Base-by-base conservation (phyloP, 2,113 vertebrate species). In the Phyllostomus discolor region DNA sequence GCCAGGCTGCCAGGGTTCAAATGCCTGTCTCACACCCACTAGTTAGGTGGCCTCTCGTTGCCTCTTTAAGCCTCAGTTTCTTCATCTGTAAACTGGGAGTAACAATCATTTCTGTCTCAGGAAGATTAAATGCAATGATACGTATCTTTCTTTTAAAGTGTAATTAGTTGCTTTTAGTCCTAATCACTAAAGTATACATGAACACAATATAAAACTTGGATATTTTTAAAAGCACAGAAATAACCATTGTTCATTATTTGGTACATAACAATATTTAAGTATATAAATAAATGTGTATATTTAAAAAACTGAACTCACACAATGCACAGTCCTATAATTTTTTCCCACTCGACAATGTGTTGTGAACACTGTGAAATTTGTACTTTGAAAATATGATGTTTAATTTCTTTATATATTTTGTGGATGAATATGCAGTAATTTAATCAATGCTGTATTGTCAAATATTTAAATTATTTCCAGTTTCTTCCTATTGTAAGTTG, bases 341-440 rank as follows among this genome's bases (percentile, higher is more conserved):
- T 90, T 94, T 86, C 26, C 15, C 38, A 69, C 59, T 54, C 46
- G 82, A 78, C 64, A 86, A 43, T 96, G 28, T 70, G 17, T 11
- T 76, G 28, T 72, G 78, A 76, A 92, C 81, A 46, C 31, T 73
- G 54, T 72, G 57, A 84, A 81, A 80, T 35, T 72, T 88, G 12
- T 79, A 76, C 31, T 90, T 90, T 83, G 72, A 91, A 95, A 97
- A 92, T 22, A 66, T 41, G n/a, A 83, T 48, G 28, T 76, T 95
- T 88, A 64, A 84, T 94, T 86, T 97, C 88, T 80, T 35, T 28
- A 84, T 7, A 46, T 35, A 78, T 89, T 87, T 64, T 64, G 69
- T 80, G 85, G 57, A 88, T 73, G 67, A 78, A 88, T 69, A 80
- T 64, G 22, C 62, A 94, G 62, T 88, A 24, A 70, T 69, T 93